Base-by-base conservation (phyloP, 2,888 invertebrate genomes). In the Lagria hirta region DNA sequence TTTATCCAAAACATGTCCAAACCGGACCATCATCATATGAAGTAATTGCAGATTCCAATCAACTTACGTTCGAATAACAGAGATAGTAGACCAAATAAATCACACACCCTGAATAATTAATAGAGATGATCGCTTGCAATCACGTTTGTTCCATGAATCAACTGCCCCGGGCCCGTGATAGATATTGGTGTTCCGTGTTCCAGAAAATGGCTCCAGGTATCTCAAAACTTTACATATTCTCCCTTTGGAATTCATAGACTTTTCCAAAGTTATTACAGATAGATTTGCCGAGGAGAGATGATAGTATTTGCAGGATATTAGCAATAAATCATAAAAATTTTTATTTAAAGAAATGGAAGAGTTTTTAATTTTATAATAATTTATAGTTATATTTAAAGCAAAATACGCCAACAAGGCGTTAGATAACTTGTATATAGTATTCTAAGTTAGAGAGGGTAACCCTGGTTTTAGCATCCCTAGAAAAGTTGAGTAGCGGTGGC, bases 21-120 rank as follows among this genome's bases (percentile, higher is more conserved):
- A 18, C 21, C 10, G 37, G 22, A 26, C 20, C 18, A 26, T 24
- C 15, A 10, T 27, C 16, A 12, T 40, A 34, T 27, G 34, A 43
- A 35, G 44, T 48, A 48, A 48, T 48, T 44, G 32, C 34, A 34
- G 35, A 38, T 44, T 40, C 29, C 42, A 48, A 44, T 48, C 44
- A 48, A 48, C 43, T 48, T 43, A 34, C 29, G 33, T 34, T 37
- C 29, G 34, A 28, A 32, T 40, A 43, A 40, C 45, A 27, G 34
- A 33, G 23, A 7, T 21, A 26, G 27, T 21, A 22, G 36, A 29
- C 18, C 27, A 34, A 27, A 49, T 45, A 45, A 49, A 49, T 49
- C 45, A 36, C 37, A 45, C 33, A 34, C 33, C 37, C 29, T 45
- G 45, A 49, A 45, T 45, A 49, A 49, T 49, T 49, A 49, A 49